phyloP scores from a whole-genome alignment of 2,888 invertebrate species.

The Sphaeridia pumilis region DNA sequence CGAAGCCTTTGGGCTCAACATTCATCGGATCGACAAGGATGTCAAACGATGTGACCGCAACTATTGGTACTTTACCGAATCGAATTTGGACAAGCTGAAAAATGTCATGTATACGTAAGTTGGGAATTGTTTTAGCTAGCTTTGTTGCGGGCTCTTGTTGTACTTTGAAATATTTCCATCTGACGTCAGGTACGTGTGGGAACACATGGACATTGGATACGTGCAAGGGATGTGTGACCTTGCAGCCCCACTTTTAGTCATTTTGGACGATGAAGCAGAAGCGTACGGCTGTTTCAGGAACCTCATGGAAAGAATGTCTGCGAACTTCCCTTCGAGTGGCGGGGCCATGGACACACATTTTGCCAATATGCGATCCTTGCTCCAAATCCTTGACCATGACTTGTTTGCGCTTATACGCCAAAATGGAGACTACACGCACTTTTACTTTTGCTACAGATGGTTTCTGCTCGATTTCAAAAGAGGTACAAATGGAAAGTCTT shows the following conservation, averaged over 20 bases:
- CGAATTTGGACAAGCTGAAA: slow-evolving; percentile 79
- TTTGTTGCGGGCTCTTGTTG: not conserved
- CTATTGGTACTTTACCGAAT: slow-evolving; percentile 79
- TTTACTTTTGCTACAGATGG: slow-evolving; percentile 97
- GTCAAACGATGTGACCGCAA: slow-evolving; percentile 91
- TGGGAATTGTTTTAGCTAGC: too few species aligned
- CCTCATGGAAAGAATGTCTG: slow-evolving; percentile 78
- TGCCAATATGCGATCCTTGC: slow-evolving; percentile 68
- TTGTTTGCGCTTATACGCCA: slow-evolving; percentile 89
- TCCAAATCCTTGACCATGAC: slow-evolving; percentile 79
- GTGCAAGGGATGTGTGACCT: slow-evolving; percentile 98
- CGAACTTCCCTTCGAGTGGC: slow-evolving; percentile 80
- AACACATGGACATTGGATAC: slow-evolving; percentile 84
- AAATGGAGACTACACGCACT: slow-evolving; percentile 91
- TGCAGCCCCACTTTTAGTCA: slow-evolving; percentile 80
- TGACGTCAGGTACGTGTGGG: slow-evolving; percentile 86
- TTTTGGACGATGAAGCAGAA: slow-evolving; percentile 80
- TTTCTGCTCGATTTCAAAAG: slow-evolving; percentile 91
- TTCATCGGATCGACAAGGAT: slow-evolving; percentile 92
- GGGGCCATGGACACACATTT: slow-evolving; percentile 93
- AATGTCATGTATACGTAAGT: slow-evolving; percentile 93
- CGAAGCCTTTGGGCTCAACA: slow-evolving; percentile 71
- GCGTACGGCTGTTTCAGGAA: slow-evolving; percentile 85
- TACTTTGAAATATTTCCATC: not conserved
- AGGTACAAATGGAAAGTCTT: too few species aligned